Evolutionary conservation across 2,113 vertebrate species (phyloP).

Genomic region (Vidua macroura): DNA sequence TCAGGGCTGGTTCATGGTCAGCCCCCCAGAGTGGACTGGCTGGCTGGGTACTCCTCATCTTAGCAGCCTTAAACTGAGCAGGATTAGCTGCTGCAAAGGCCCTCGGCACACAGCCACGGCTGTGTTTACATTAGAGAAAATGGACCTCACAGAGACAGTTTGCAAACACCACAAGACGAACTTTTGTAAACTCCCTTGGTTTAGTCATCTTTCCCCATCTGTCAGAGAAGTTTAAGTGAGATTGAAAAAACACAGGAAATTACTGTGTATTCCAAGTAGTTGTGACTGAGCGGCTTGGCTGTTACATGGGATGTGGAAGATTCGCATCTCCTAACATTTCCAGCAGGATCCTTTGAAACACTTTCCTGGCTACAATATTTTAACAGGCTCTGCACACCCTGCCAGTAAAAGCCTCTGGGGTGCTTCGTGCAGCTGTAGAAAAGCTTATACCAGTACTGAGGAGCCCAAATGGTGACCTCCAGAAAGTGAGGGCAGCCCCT

Average conservation of each 20-base stretch:
- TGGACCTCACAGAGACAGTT: constrained; percentile 67
- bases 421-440: neutral
- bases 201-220: constrained; percentile 74
- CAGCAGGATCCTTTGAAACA: constrained; percentile 43
- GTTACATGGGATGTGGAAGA: constrained; percentile 66
- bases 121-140: constrained; percentile 68
- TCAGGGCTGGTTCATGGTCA: neutral
- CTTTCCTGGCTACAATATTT: constrained; percentile 29
- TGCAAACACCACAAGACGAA: constrained; percentile 70
- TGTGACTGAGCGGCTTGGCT: constrained; percentile 71
- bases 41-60: neutral
- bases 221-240: constrained; percentile 70
- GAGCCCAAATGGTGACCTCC: neutral
- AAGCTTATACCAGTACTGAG: neutral
- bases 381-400: neutral
- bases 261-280: constrained; percentile 72
- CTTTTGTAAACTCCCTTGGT: constrained; percentile 69
- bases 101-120: constrained; percentile 50
- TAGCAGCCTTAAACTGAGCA: constrained; percentile 34
- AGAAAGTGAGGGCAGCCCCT: neutral
- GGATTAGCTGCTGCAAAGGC: constrained; percentile 43
- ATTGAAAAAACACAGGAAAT: constrained; percentile 75
- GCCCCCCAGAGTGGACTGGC: neutral
- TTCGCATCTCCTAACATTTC: constrained; percentile 62
- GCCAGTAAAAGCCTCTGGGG: constrained; percentile 48